Percentiles rank a stretch among this genome's conserved stretches.
These are phyloP conservation scores for Idaea dimidiata DNA, from an alignment of 2,888 invertebrate genomes.

Conservation along the genomic window DNA sequence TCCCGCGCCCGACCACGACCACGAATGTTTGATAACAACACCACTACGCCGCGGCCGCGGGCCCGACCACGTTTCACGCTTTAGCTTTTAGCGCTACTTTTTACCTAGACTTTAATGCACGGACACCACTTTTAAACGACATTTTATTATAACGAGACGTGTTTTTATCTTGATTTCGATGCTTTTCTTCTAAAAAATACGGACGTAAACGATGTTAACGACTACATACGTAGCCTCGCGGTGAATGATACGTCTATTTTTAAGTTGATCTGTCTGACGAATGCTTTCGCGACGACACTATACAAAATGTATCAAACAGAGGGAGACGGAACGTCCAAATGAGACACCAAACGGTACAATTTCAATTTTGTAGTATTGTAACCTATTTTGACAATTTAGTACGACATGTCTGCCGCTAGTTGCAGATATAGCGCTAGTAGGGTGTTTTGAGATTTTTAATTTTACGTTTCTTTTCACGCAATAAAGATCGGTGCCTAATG, in stretches of 20 bases:
- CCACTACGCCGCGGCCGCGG: conserved; percentile 40
- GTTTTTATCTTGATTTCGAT: conserved; percentile 34
- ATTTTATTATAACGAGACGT: conserved; percentile 50
- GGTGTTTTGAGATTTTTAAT: conserved; percentile 25
- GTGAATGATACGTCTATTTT: conserved; percentile 40
- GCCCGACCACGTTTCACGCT: conserved; percentile 50
- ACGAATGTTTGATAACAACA: conserved; percentile 67
- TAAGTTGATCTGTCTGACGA: conserved; percentile 42
- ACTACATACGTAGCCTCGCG: conserved; percentile 72
- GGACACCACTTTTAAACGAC: conserved; percentile 45
- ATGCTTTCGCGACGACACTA: conserved; percentile 27
- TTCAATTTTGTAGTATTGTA: conserved; percentile 50
- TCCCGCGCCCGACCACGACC: conserved; percentile 25
- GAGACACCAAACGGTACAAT: conserved; percentile 28
- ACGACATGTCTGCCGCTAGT: conserved; percentile 68
- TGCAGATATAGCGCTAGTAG: conserved; percentile 49
- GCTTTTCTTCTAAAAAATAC: conserved; percentile 55
- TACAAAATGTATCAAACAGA: conserved; percentile 28
- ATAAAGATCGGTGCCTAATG: not conserved
- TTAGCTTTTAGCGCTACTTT: conserved; percentile 38
- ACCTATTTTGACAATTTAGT: conserved; percentile 79
- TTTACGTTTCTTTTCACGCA: conserved; percentile 44
- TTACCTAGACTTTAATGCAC: conserved; percentile 59
- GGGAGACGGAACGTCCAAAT: conserved; percentile 43
- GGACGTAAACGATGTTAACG: conserved; percentile 61